Conservation (phyloP, 2,113 vertebrate species). For the Phaetusa simplex region DNA sequence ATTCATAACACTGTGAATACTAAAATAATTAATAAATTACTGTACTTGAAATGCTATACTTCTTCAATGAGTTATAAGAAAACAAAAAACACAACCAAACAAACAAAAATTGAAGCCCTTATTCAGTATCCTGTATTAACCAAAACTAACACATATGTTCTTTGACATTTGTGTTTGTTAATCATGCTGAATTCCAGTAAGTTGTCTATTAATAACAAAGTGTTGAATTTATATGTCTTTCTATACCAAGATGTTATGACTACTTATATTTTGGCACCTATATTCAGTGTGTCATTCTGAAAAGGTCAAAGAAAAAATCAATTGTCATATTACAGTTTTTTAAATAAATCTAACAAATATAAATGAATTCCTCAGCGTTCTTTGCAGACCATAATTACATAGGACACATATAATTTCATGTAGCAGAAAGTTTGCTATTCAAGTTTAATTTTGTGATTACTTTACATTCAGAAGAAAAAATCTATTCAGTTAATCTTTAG, state of each 20-base stretch:
- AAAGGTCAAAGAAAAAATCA: neutral
- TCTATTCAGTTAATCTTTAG: neutral
- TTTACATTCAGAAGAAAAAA: neutral
- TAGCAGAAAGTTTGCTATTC: neutral
- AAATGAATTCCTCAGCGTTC: neutral
- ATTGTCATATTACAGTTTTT: neutral
- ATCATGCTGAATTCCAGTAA: neutral
- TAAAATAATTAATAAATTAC: neutral
- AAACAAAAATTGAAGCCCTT: neutral
- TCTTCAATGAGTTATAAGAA: neutral
- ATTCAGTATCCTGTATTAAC: neutral
- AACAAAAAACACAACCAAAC: neutral
- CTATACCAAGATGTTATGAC: conserved; percentile 1
- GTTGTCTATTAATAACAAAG: neutral
- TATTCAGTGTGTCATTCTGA: conserved; percentile 19
- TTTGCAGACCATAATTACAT: conserved; percentile 46
- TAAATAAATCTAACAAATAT: neutral
- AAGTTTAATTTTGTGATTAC: neutral
- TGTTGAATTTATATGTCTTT: neutral
- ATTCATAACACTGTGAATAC: neutral
- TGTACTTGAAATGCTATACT: neutral
- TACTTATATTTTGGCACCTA: conserved; percentile 17
- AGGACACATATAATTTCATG: conserved; percentile 20
- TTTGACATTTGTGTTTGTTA: neutral
- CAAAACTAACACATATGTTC: rapidly evolving